Evolutionary conservation across 2,113 vertebrate genomes (phyloP), one percentile per base, ranked within the genome.

Genomic region (Penelope pileata): DNA sequence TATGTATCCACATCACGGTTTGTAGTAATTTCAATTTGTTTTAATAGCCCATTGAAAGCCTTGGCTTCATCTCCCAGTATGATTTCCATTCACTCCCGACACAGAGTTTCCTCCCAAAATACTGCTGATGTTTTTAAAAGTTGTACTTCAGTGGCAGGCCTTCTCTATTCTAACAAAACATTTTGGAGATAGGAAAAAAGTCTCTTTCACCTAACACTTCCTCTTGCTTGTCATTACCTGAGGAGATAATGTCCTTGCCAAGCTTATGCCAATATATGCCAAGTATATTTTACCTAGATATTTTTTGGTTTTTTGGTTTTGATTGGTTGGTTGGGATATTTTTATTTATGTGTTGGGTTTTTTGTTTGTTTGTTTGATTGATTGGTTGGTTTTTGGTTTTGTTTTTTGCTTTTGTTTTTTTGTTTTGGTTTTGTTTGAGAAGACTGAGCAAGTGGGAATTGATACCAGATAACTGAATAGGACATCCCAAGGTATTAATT

Each of bases 41-140:
- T 96, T 73, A 86, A 94, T 74, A 24, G 47, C 36, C 45, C 58
- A 45, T 69, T 90, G 64, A 75, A 93, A 91, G 62, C 18, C 63
- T 86, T 80, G 59, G 76, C 29, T 93, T 93, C 10, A 16, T 54
- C 42, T 89, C 47, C 64, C 32, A 63, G 34, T 66, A 74, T 14
- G 38, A 67, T 84, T 86, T 86, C 56, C 29, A 51, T 54, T 77
- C 50, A 74, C 13, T 84, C 81, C 10, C 47, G 68, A 63, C 10
- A 59, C 11, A 6, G 45, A 45, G 7, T 63, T 83, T 70, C 8
- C 12, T 91, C 50, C 9, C 16, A 81, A 88, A 83, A 81, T 53
- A 23, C 9, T 48, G 17, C n/a, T 63, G 51, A 22, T 11, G 11
- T 16, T 84, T 91, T 50, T 5, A 29, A 96, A 87, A 67, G 7